Conservation (phyloP, 2,888 invertebrate species). For the Trichogramma dendrolimi region DNA sequence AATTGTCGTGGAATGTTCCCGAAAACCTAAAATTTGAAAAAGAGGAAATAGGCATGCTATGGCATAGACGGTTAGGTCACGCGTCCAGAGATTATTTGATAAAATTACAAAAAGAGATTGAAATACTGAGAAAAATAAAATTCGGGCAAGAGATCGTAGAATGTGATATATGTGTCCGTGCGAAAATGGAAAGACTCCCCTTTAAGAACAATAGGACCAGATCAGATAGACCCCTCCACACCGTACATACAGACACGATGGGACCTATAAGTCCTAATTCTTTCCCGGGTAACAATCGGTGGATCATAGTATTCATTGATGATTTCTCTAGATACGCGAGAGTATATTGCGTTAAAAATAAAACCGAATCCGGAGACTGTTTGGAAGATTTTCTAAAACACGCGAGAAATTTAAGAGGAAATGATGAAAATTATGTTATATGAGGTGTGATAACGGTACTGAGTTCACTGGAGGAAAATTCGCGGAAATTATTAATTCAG, state of each 20-base stretch:
- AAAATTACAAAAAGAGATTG: not conserved
- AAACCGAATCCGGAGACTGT: slow-evolving; percentile 20
- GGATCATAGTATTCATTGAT: slow-evolving; percentile 28
- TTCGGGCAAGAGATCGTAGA: slow-evolving; percentile 16
- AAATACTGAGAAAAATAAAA: not conserved
- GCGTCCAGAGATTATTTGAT: slow-evolving; percentile 4
- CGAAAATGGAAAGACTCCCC: too few relatives aligned
- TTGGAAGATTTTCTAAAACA: not conserved
- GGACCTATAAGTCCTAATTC: not conserved
- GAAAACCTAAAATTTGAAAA: slow-evolving; percentile 8
- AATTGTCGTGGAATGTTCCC: not conserved
- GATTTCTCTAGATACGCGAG: slow-evolving; percentile 34
- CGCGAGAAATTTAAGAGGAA: too few relatives aligned
- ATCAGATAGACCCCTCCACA: too few relatives aligned
- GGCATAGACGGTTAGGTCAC: slow-evolving; percentile 14
- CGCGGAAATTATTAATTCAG: too few relatives aligned
- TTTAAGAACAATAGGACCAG: too few relatives aligned
- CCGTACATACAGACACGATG: too few relatives aligned
- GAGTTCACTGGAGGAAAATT: too few relatives aligned
- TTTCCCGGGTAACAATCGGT: slow-evolving; percentile 25
- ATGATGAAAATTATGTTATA: too few relatives aligned
- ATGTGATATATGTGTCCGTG: too few relatives aligned
- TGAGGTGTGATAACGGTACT: too few relatives aligned
- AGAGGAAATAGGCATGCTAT: not conserved
- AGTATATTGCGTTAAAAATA: slow-evolving; percentile 29